Evolutionary conservation across 2,113 vertebrate genomes (phyloP).

Genomic region (Alectura lathami): DNA sequence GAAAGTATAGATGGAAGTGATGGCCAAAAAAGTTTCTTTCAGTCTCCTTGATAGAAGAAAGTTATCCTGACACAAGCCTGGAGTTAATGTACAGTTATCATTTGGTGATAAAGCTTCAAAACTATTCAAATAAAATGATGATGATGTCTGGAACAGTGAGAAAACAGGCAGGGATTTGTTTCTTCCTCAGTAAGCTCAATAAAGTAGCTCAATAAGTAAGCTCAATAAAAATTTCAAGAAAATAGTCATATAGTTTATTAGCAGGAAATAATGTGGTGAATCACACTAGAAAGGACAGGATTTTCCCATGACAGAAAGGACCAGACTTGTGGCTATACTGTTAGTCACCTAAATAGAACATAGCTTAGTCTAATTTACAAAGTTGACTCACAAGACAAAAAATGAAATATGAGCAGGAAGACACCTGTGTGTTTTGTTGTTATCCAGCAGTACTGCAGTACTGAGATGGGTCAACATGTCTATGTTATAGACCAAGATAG

Average conservation of each 20-base stretch:
- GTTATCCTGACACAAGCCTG: neutral
- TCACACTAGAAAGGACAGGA: neutral
- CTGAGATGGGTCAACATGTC: neutral
- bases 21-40: neutral
- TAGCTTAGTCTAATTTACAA: neutral
- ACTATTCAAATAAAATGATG: neutral
- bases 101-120: neutral
- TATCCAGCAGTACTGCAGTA: neutral
- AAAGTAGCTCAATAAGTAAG: neutral
- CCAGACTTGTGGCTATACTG: neutral
- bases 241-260: neutral
- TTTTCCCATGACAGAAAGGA: neutral
- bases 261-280: neutral
- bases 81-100: neutral
- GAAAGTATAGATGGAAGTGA: neutral
- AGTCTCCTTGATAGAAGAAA: neutral
- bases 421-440: neutral
- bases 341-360: neutral
- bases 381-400: neutral
- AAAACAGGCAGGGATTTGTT: neutral
- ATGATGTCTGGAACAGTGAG: neutral
- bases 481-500: neutral
- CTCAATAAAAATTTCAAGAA: neutral
- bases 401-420: neutral
- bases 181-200: neutral